A percentile compares a stretch with the other conserved stretches of the same genome.
phyloP scores from a whole-genome alignment of 2,113 vertebrate species.

The Tringa solitaria region DNA sequence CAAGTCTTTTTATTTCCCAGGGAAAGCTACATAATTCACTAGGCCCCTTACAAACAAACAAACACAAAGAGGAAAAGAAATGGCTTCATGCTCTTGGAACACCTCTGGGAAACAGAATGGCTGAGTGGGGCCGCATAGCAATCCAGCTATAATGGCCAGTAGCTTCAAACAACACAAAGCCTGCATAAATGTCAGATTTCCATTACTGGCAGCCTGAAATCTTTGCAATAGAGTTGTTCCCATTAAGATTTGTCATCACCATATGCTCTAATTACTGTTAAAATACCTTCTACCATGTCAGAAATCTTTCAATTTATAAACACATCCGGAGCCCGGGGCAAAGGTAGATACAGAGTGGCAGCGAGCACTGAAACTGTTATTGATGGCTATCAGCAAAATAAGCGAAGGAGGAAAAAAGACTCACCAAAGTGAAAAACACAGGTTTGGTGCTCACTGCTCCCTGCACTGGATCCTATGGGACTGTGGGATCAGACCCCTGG shows the following conservation, averaged over 20 bases:
- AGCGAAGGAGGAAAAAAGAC: background rate
- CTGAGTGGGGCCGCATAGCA: background rate
- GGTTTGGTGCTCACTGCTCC: background rate
- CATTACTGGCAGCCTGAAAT: conserved; percentile 31
- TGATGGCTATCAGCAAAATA: background rate
- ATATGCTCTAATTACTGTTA: conserved; percentile 54
- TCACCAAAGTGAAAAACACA: background rate
- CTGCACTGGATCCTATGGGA: background rate
- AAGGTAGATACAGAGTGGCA: background rate
- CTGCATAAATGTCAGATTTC: conserved; percentile 60
- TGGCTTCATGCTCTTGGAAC: conserved; percentile 28
- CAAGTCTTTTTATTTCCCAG: conserved; percentile 14
- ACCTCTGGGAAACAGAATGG: conserved; percentile 41
- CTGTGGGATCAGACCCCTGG: background rate
- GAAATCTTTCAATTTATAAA: conserved; percentile 5
- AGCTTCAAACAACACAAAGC: conserved; percentile 60
- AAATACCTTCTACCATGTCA: conserved; percentile 32
- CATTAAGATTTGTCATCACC: background rate
- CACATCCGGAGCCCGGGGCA: background rate
- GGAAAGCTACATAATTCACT: background rate
- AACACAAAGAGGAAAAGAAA: conserved; percentile 25
- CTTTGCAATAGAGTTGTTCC: conserved; percentile 30
- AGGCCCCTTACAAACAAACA: conserved; percentile 25
- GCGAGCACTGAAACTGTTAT: background rate
- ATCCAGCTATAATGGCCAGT: conserved; percentile 47